These are phyloP conservation scores for Amiota communis DNA, from an alignment of 2,888 invertebrate genomes.

Conservation along the genomic window DNA sequence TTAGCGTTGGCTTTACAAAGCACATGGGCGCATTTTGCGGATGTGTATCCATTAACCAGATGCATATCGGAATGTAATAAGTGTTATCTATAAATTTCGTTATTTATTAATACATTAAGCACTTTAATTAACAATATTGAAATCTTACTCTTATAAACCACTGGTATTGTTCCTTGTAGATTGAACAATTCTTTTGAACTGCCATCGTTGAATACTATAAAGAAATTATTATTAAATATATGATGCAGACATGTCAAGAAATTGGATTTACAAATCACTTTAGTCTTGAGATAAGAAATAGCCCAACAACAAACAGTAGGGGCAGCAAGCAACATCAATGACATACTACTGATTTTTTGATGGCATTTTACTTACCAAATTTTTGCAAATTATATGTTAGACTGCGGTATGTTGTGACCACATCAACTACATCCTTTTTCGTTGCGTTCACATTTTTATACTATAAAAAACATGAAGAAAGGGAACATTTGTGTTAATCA, in stretches of 20 bases:
- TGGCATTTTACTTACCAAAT: conserved; percentile 77
- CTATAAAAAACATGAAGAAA: conserved; percentile 72
- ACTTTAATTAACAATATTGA: not conserved
- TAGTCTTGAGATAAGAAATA: not conserved
- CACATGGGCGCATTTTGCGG: conserved; percentile 97
- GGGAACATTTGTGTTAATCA: not conserved
- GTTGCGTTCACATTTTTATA: conserved; percentile 81
- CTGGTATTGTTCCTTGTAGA: conserved; percentile 93
- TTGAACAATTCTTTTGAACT: conserved; percentile 85
- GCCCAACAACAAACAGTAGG: not conserved
- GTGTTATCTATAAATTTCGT: conserved; percentile 75
- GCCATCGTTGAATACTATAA: conserved; percentile 90
- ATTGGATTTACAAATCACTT: too few species aligned
- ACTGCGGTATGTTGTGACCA: conserved; percentile 79
- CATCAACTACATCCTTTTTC: conserved; percentile 79
- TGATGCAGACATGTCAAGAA: not conserved
- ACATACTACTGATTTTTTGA: not conserved
- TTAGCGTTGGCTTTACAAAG: conserved; percentile 93
- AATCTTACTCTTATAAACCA: conserved; percentile 84
- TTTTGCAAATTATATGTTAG: conserved; percentile 79
- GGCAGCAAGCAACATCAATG: not conserved
- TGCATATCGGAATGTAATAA: conserved; percentile 97
- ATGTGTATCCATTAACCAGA: conserved; percentile 98
- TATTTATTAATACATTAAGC: not conserved
- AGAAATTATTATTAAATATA: not conserved